Conservation (phyloP, 2,888 invertebrate genomes). For the Aphidoletes aphidimyza region DNA sequence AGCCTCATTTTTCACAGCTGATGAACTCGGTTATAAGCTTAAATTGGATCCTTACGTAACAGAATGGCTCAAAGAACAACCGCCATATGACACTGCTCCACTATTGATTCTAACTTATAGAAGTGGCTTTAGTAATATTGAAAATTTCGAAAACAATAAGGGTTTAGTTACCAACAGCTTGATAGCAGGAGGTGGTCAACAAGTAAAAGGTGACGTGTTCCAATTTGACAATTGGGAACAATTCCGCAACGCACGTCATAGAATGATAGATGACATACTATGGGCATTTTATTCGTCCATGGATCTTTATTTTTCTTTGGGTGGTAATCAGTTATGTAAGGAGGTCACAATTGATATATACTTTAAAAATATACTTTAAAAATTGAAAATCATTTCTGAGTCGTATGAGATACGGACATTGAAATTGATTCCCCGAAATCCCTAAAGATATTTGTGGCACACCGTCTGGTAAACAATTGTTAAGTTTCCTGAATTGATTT, state of each 20-base stretch:
- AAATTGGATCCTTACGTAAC: slow-evolving; percentile 24
- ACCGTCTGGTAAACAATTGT: too few species aligned
- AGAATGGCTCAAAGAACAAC: neutral
- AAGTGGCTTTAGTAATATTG: neutral
- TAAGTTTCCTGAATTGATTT: too few species aligned
- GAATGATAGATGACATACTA: too few species aligned
- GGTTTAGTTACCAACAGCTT: neutral
- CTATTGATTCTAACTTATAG: neutral
- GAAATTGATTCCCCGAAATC: too few species aligned
- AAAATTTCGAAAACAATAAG: neutral
- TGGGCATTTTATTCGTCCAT: too few species aligned
- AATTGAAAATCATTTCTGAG: too few species aligned
- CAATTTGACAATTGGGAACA: neutral
- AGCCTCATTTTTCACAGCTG: neutral
- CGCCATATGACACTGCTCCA: neutral
- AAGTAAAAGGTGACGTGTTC: neutral
- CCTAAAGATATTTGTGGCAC: too few species aligned
- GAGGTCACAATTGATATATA: too few species aligned
- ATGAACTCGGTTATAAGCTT: slow-evolving; percentile 8
- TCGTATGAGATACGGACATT: too few species aligned
- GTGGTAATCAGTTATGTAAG: too few species aligned
- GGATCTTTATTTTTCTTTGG: too few species aligned
- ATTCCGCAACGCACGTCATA: neutral
- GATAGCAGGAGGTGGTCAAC: slow-evolving; percentile 9
- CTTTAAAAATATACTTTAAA: too few species aligned